Percentiles rank a stretch among this genome's conserved stretches.
Conservation (phyloP, 1,140 invertebrate genomes). For the Drosophila yakuba region DNA sequence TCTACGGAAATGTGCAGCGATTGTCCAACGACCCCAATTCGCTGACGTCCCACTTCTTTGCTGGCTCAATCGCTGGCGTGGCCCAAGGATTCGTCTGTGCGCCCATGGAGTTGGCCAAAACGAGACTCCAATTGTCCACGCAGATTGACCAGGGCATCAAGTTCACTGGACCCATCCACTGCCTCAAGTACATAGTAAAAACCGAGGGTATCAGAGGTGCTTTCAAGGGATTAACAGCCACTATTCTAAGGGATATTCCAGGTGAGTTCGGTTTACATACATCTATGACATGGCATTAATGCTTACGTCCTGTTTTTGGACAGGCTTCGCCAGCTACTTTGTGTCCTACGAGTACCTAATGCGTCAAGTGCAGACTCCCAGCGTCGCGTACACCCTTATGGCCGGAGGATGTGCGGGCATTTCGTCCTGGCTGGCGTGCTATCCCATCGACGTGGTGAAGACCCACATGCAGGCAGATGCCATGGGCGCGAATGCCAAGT, state of each 20-base stretch:
- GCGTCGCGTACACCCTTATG: conserved; percentile 87
- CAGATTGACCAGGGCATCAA: conserved; percentile 66
- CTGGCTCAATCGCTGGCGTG: conserved; percentile 90
- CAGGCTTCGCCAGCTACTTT: conserved; percentile 86
- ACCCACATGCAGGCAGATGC: conserved; percentile 93
- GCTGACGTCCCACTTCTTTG: conserved; percentile 88
- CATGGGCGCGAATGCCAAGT: conserved; percentile 85
- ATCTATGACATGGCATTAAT: too few species aligned
- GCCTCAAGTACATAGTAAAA: conserved; percentile 88
- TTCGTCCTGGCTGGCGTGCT: conserved; percentile 93
- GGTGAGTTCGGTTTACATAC: conserved; percentile 84
- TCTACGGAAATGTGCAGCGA: conserved; percentile 92
- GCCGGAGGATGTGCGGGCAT: conserved; percentile 94
- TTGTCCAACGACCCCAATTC: conserved; percentile 87
- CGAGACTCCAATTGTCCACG: conserved; percentile 89
- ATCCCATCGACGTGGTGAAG: conserved; percentile 96
- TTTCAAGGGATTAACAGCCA: conserved; percentile 91
- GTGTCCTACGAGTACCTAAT: conserved; percentile 90
- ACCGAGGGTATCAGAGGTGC: conserved; percentile 89
- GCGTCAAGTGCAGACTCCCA: conserved; percentile 77
- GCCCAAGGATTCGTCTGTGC: conserved; percentile 92
- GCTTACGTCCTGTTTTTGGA: neutral
- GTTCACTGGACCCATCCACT: conserved; percentile 87
- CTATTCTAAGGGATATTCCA: conserved; percentile 91
- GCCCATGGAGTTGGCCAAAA: conserved; percentile 95